Base-by-base conservation (phyloP, 2,113 vertebrate species). In the Poeciliopsis turrubarensis region DNA sequence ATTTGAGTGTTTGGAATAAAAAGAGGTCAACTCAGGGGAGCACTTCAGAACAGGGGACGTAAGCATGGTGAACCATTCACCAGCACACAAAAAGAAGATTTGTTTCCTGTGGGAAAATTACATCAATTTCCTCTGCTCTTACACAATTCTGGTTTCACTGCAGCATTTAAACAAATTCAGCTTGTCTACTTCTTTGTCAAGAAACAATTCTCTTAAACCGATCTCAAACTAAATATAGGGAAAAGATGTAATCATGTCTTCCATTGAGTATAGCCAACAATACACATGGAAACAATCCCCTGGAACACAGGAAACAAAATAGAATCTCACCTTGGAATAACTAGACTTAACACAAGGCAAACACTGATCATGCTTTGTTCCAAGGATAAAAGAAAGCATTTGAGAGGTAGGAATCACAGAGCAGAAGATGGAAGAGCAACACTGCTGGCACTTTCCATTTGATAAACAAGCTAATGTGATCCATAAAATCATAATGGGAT, bases 361-460 rank as follows among this genome's bases (percentile, higher is more conserved):
- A 98, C 96, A 96, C 93, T 93, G 94, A 95, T 95, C 97, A 98
- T 97, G 97, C 97, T 96, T 95, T 89, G 94, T 94, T 95, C 94
- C 72, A 85, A 95, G 95, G 92, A 94, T 93, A 82, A 87, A 65
- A 82, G 75, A 88, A 25, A 95, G 95, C 95, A 94, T 95, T 95
- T 96, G 92, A 90, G 91, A 94, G 95, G 95, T 92, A 95, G 85
- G 93, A 95, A 93, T 97, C 96, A 96, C 88, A 97, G 91, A 97
- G 95, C 66, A 93, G 91, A 80, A 88, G 95, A 92, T 94, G 75
- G 86, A 92, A 94, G 96, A 96, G 95, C 96, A 96, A 94, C 93
- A 95, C 94, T 97, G 96, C 97, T 97, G 96, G 96, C 97, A 97
- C 94, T 79, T 61, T 60, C 54, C 75, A 70, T 71, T 32, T 51